These are phyloP conservation scores for Nudaria mundana DNA, from an alignment of 2,888 invertebrate species.

Conservation along the genomic window DNA sequence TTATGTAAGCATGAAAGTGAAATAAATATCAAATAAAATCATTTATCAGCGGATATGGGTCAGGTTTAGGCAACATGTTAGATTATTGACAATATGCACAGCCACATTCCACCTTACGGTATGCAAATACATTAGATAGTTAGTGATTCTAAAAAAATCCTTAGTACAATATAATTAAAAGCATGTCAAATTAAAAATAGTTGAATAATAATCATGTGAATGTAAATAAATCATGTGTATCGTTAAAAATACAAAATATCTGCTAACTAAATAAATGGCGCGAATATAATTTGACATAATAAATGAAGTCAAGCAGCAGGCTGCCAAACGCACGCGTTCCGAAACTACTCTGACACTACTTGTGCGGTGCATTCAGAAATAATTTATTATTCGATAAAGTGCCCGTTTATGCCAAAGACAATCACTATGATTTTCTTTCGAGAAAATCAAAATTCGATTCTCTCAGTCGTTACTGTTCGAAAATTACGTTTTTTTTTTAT, in stretches of 20 bases:
- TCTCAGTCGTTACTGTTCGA: neutral
- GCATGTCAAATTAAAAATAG: too few relatives aligned
- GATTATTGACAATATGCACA: too few relatives aligned
- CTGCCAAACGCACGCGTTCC: slow-evolving; percentile 42
- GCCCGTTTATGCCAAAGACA: slow-evolving; percentile 35
- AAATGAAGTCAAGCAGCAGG: slow-evolving; percentile 21
- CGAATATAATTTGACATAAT: slow-evolving; percentile 30
- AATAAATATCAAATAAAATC: too few relatives aligned
- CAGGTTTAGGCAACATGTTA: too few relatives aligned
- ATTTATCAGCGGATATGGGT: too few relatives aligned
- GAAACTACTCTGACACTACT: slow-evolving; percentile 30
- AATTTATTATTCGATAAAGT: slow-evolving; percentile 42
- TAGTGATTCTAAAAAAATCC: too few relatives aligned
- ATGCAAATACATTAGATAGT: too few relatives aligned
- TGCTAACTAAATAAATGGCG: slow-evolving; percentile 37
- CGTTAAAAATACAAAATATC: neutral
- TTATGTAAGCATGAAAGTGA: too few relatives aligned
- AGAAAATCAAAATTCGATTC: neutral
- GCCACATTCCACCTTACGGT: too few relatives aligned
- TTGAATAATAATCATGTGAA: neutral
- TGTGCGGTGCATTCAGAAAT: slow-evolving; percentile 42
- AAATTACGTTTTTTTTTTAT: too few relatives aligned
- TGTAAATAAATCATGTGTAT: neutral
- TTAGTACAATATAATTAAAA: too few relatives aligned
- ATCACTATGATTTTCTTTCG: slow-evolving; percentile 6